Conservation (phyloP, 2,797 vertebrate species). For the Sebastes hubbsi region DNA sequence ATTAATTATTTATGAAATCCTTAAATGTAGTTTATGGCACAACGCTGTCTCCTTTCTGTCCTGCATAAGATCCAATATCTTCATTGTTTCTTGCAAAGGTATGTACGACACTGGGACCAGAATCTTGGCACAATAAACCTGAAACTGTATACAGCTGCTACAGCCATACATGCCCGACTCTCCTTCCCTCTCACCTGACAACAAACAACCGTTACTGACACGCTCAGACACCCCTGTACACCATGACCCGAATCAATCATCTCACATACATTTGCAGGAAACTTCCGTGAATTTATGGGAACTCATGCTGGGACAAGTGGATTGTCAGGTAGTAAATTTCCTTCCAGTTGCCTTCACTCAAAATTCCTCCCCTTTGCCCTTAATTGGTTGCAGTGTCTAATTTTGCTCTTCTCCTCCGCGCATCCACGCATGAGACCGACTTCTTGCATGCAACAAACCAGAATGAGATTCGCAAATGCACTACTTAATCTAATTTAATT, state of each 20-base stretch:
- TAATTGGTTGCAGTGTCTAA: constrained; percentile 54
- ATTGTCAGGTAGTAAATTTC: constrained; percentile 85
- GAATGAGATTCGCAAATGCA: constrained; percentile 1
- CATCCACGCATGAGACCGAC: constrained; percentile 61
- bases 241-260: constrained; percentile 79
- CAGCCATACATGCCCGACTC: not conserved
- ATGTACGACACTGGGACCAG: constrained; percentile 34
- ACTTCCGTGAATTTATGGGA: constrained; percentile 87
- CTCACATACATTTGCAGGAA: constrained; percentile 85
- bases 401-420: constrained; percentile 21
- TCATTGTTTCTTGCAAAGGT: constrained; percentile 80
- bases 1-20: not conserved
- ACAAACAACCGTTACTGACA: constrained; percentile 36
- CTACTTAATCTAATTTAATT: not conserved
- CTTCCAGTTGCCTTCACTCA: constrained; percentile 68
- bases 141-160: not conserved
- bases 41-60: constrained; percentile 41
- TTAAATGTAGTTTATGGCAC: not conserved
- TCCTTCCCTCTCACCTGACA: constrained; percentile 2
- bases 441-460: constrained; percentile 66
- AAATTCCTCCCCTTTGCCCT: constrained; percentile 32
- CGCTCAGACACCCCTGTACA: constrained; percentile 47
- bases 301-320: constrained; percentile 85
- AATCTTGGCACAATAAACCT: constrained; percentile 27
- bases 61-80: constrained; percentile 78